Percentiles rank a stretch among this genome's conserved stretches.
Conservation (phyloP, 2,888 invertebrate species). For the Eupsilia transversa region DNA sequence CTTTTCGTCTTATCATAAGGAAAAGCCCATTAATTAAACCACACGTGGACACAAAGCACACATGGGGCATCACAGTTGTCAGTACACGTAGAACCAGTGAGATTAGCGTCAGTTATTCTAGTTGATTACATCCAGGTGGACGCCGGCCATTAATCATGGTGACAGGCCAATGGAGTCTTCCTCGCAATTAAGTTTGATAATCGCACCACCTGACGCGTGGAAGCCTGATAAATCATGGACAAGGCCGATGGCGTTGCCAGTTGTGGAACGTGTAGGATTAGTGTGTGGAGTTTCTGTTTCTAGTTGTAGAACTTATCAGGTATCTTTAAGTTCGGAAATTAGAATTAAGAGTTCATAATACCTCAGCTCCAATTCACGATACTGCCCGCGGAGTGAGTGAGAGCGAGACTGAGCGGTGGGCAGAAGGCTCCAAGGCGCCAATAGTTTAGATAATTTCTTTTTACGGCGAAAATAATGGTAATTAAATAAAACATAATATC, state of each 20-base stretch:
- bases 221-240: slow-evolving; percentile 64
- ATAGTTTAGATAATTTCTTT: too few species aligned
- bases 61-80: slow-evolving; percentile 34
- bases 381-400: too few species aligned
- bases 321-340: not conserved
- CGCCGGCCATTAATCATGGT: slow-evolving; percentile 53
- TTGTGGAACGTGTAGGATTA: slow-evolving; percentile 33
- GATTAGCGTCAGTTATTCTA: slow-evolving; percentile 57
- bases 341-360: too few species aligned
- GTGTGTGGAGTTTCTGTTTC: not conserved
- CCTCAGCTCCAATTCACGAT: too few species aligned
- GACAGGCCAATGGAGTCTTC: slow-evolving; percentile 55
- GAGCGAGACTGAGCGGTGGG: too few species aligned
- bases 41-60: slow-evolving; percentile 6
- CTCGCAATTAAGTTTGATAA: slow-evolving; percentile 66
- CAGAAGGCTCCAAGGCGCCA: too few species aligned
- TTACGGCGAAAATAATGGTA: too few species aligned
- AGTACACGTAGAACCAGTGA: slow-evolving; percentile 27
- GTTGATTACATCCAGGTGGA: slow-evolving; percentile 57
- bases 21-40: slow-evolving; percentile 18
- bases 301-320: slow-evolving; percentile 28
- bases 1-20: not conserved
- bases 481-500: too few species aligned
- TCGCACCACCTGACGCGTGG: slow-evolving; percentile 60
- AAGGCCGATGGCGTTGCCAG: slow-evolving; percentile 42